Percentiles rank a stretch among this genome's conserved stretches.
phyloP scores from a whole-genome alignment of 1,140 invertebrate species.

The Brachionus asplanchnoidis region DNA sequence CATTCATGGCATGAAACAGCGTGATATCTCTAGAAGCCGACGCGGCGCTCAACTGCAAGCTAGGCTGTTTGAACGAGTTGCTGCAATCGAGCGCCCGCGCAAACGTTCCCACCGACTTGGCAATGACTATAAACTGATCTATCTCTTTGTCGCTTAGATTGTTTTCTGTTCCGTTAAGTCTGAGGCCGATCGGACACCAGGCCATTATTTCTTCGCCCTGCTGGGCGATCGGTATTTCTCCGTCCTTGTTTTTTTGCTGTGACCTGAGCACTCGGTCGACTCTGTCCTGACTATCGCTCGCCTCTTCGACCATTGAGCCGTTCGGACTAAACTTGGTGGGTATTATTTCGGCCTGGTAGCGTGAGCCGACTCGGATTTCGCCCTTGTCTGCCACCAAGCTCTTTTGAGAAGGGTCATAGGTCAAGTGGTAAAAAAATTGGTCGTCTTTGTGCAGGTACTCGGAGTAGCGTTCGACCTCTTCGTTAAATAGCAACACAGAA shows the following conservation, averaged over 20 bases:
- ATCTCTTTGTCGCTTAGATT: conserved; percentile 83
- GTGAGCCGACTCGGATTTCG: conserved; percentile 84
- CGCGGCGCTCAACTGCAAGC: conserved; percentile 95
- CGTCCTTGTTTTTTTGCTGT: conserved; percentile 57
- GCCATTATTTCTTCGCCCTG: conserved; percentile 70
- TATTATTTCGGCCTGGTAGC: conserved; percentile 83
- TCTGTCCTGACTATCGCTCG: conserved; percentile 43
- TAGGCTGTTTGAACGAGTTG: conserved; percentile 93
- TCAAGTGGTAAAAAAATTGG: conserved; percentile 97
- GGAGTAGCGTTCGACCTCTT: conserved; percentile 76
- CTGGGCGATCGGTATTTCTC: conserved; percentile 64
- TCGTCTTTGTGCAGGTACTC: conserved; percentile 59
- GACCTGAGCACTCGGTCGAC: conserved; percentile 36
- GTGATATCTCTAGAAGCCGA: conserved; percentile 96
- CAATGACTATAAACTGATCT: conserved; percentile 95
- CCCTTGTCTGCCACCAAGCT: conserved; percentile 92
- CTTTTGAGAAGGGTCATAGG: conserved; percentile 97
- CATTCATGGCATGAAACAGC: conserved; percentile 97
- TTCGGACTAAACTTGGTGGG: conserved; percentile 40
- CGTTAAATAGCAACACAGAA: conserved; percentile 92
- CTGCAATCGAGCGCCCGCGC: conserved; percentile 95
- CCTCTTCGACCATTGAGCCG: conserved; percentile 23
- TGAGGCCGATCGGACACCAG: conserved; percentile 69
- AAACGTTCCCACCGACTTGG: conserved; percentile 93
- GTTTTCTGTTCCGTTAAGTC: conserved; percentile 65